phyloP scores from a whole-genome alignment of 92 coral and sea anemone genomes.

The Anthopleura xanthogrammica region DNA sequence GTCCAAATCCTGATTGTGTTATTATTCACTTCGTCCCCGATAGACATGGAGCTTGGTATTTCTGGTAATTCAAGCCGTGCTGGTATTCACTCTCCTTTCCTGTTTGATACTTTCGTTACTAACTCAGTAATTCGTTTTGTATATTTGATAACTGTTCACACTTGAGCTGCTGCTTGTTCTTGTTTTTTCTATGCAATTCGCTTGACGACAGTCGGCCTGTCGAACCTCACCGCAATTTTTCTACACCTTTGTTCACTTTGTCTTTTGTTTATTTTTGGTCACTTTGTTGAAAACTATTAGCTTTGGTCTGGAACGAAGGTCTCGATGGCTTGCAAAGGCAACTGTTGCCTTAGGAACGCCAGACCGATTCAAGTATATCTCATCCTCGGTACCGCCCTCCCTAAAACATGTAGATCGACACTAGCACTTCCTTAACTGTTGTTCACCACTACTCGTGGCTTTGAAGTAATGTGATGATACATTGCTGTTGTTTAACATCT shows the following conservation, averaged over 20 bases:
- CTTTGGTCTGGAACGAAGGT: not conserved
- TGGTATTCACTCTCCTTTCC: not conserved
- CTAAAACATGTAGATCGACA: not conserved
- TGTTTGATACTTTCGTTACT: not conserved
- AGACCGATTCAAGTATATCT: not conserved
- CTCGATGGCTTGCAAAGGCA: constrained; percentile 4
- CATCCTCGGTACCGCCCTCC: not conserved
- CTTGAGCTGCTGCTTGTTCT: not conserved
- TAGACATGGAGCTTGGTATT: not conserved
- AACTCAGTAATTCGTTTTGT: not conserved
- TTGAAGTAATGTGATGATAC: not conserved
- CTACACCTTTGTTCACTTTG: not conserved
- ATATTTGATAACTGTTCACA: not conserved
- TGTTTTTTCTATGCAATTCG: not conserved
- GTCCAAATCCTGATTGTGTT: not conserved
- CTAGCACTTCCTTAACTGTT: not conserved
- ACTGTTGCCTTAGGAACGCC: not conserved
- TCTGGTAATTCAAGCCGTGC: not conserved
- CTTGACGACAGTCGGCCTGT: not conserved
- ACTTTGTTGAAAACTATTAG: not conserved
- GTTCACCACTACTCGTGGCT: too few species aligned
- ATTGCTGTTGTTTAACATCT: too few species aligned
- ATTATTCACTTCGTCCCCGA: not conserved
- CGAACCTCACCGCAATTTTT: not conserved
- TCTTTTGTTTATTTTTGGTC: too few species aligned